Evolutionary conservation across 2,888 invertebrate genomes (phyloP).

Genomic region (Meiosimyza platycephala): DNA sequence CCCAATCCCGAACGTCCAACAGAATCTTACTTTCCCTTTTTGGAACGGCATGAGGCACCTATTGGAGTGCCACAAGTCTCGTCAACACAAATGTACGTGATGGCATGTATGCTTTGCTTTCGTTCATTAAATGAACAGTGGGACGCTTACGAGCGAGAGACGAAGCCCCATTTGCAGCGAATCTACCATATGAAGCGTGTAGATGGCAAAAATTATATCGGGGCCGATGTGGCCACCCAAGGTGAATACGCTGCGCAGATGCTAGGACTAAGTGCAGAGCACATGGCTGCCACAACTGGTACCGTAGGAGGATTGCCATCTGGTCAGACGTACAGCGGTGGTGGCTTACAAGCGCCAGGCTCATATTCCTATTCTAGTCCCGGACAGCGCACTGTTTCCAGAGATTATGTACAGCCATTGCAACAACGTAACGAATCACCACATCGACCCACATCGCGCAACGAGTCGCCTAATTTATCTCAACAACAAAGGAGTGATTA

Average conservation of each 20-base stretch:
- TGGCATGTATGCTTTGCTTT: slow-evolving; percentile 88
- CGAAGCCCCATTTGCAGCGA: slow-evolving; percentile 86
- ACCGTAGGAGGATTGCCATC: background rate
- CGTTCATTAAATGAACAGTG: slow-evolving; percentile 89
- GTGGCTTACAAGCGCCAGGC: background rate
- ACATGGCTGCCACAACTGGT: slow-evolving; percentile 51
- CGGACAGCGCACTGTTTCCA: slow-evolving; percentile 35
- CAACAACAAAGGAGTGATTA: slow-evolving; percentile 40
- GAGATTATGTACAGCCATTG: slow-evolving; percentile 29
- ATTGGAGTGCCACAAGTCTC: slow-evolving; percentile 70
- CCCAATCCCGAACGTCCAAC: slow-evolving; percentile 76
- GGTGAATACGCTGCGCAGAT: slow-evolving; percentile 94
- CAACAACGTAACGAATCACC: slow-evolving; percentile 53
- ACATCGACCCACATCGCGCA: slow-evolving; percentile 59
- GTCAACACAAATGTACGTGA: slow-evolving; percentile 70
- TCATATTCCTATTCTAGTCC: slow-evolving; percentile 20
- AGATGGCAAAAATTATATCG: slow-evolving; percentile 90
- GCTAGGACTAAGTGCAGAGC: slow-evolving; percentile 78
- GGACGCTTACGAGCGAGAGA: slow-evolving; percentile 88
- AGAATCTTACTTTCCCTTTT: slow-evolving; percentile 91
- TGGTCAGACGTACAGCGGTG: background rate
- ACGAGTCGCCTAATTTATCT: slow-evolving; percentile 56
- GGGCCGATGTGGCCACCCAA: slow-evolving; percentile 89
- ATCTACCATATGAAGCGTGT: slow-evolving; percentile 93
- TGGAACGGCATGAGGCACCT: slow-evolving; percentile 90